A percentile compares a stretch with the other conserved stretches of the same genome.
phyloP scores from a whole-genome alignment of 1,140 invertebrate genomes.

The Lycorma delicatula region DNA sequence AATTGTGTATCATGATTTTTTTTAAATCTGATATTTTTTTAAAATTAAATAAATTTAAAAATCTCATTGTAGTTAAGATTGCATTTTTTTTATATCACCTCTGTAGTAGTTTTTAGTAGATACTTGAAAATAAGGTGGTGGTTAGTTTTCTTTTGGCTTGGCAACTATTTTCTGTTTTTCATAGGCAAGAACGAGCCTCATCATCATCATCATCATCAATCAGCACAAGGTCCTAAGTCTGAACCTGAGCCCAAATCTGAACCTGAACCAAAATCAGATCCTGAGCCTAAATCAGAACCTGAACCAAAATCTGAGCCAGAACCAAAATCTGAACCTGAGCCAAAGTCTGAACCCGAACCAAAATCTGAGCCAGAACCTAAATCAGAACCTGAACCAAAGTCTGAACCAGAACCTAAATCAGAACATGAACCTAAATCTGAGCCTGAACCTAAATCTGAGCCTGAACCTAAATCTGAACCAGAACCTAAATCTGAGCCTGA shows the following conservation, averaged over 20 bases:
- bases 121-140: too few relatives aligned
- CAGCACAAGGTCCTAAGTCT: slow-evolving; percentile 35
- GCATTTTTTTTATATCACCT: too few relatives aligned
- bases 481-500: slow-evolving; percentile 21
- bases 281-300: slow-evolving; percentile 40
- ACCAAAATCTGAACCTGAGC: slow-evolving; percentile 37
- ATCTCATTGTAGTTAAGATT: slow-evolving; percentile 1
- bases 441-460: slow-evolving; percentile 35
- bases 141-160: slow-evolving; percentile 12
- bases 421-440: slow-evolving; percentile 29
- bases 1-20: too few relatives aligned
- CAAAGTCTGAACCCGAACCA: slow-evolving; percentile 37
- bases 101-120: too few relatives aligned
- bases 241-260: slow-evolving; percentile 40
- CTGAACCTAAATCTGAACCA: slow-evolving; percentile 39
- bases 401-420: slow-evolving; percentile 40
- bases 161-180: slow-evolving; percentile 15
- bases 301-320: slow-evolving; percentile 36
- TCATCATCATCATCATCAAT: slow-evolving; percentile 36
- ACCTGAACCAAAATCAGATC: slow-evolving; percentile 42
- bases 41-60: too few relatives aligned
- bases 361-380: slow-evolving; percentile 38
- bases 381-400: slow-evolving; percentile 37
- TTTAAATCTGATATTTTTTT: too few relatives aligned
- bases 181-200: slow-evolving; percentile 17